Base-by-base conservation (phyloP, 2,797 vertebrate species). In the Oreortyx pictus region DNA sequence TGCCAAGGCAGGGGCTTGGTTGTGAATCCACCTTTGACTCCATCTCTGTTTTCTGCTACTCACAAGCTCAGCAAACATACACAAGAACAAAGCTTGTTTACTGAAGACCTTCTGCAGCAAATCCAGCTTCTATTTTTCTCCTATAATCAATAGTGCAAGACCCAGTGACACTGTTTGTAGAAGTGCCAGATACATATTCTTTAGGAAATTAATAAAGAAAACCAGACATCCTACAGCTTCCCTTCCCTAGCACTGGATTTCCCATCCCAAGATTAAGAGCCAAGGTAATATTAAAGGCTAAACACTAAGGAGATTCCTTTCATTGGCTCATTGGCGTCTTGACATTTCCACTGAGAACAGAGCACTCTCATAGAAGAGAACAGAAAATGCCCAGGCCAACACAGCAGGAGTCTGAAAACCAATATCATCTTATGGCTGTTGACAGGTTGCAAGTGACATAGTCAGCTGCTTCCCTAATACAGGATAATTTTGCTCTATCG, bases 341-440 rank as follows among this genome's bases (percentile, higher is more conserved):
- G 90, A 95, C 81, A 89, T 91, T 89, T 66, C 83, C 17, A 52
- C 89, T 0, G 70, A 90, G 92, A 75, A 72, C 76, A 70, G 91
- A 94, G 65, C 33, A 70, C 60, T 89, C 75, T 90, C 72, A 70
- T 29, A 86, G 91, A 93, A 83, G n/a, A 80, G 56, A 96, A 89
- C 72, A 90, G 90, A 94, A 94, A 95, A 92, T 85, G 79, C 60
- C 88, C 92, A 95, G 87, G 84, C 73, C 93, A 90, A 87, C 95
- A 94, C 96, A 97, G 96, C 97, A 94, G 96, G 97, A 90, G 89
- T 37, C 91, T 93, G 82, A 95, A 97, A 97, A 96, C 89, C 94
- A 97, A 97, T 97, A 96, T 67, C 95, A 73, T 85, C 92, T 96
- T 96, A 95, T 86, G 70, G 92, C 90, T 96, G 90, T 92, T 89